Conservation (phyloP, 2,113 vertebrate species). For the Pterocles orientalis region DNA sequence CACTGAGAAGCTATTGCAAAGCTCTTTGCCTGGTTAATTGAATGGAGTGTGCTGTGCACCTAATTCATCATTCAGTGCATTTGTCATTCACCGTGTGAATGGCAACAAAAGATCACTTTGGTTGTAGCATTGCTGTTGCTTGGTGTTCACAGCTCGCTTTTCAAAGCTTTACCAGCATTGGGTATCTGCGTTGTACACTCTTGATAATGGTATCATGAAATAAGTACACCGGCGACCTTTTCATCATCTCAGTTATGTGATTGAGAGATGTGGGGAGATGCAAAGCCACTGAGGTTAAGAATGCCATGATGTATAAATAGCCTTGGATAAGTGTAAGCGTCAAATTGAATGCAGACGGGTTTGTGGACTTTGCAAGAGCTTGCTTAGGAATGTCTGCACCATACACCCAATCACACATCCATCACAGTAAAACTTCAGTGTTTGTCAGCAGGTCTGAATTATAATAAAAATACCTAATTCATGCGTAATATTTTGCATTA, state of each 20-base stretch:
- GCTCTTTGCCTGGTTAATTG: conserved; percentile 8
- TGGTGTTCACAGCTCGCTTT: background rate
- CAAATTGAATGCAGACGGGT: conserved; percentile 61
- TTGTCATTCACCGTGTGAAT: background rate
- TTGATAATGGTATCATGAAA: background rate
- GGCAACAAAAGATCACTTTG: background rate
- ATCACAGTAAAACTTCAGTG: background rate
- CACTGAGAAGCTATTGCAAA: conserved; percentile 21
- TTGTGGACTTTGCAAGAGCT: conserved; percentile 26
- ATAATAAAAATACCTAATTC: background rate
- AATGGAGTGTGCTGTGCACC: background rate
- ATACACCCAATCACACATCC: background rate
- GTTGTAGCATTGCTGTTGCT: background rate
- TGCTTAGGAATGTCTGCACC: conserved; percentile 45
- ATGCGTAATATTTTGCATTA: background rate
- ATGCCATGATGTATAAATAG: conserved; percentile 36
- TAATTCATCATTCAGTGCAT: background rate
- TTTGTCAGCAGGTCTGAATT: conserved; percentile 41
- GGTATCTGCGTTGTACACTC: background rate
- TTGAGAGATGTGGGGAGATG: conserved; percentile 58
- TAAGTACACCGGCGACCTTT: background rate
- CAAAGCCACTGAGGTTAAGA: conserved; percentile 60
- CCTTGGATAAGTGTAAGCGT: conserved; percentile 32
- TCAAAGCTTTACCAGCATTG: background rate
- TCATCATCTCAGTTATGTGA: conserved; percentile 1